Percentiles rank a stretch among this genome's conserved stretches.
These are phyloP conservation scores for Nomada fabriciana DNA, from an alignment of 2,888 invertebrate species.

Conservation along the genomic window DNA sequence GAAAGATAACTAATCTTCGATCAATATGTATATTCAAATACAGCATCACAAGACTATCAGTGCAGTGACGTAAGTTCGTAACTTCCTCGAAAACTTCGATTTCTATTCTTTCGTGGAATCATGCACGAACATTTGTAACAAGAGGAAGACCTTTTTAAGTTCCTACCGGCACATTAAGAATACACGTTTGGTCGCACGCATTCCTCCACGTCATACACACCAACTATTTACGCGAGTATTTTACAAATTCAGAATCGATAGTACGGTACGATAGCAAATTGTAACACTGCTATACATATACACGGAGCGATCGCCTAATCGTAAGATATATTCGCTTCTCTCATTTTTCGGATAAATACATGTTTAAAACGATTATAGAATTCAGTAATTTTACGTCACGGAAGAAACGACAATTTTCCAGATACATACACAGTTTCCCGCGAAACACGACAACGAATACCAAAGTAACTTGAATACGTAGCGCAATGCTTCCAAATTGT, in stretches of 20 bases:
- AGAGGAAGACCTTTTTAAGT: constrained; percentile 43
- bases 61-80: background rate
- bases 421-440: background rate
- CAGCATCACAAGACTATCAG: background rate
- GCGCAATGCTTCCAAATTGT: background rate
- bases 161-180: constrained; percentile 25
- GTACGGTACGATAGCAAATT: background rate
- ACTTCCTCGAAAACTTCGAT: background rate
- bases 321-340: constrained; percentile 1
- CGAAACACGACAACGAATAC: background rate
- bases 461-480: background rate
- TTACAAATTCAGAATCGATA: constrained; percentile 24
- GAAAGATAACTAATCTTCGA: constrained; percentile 15
- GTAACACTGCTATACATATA: constrained; percentile 26
- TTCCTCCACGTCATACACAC: constrained; percentile 10
- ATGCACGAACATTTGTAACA: constrained; percentile 25
- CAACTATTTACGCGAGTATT: constrained; percentile 9
- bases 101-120: background rate
- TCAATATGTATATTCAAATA: constrained; percentile 1
- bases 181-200: constrained; percentile 5
- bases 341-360: constrained; percentile 8
- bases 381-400: background rate
- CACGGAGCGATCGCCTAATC: background rate
- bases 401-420: background rate
- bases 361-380: constrained; percentile 5